These are phyloP conservation scores for Hydrolagus colliei DNA, from an alignment of 2,797 vertebrate species.

Conservation along the genomic window DNA sequence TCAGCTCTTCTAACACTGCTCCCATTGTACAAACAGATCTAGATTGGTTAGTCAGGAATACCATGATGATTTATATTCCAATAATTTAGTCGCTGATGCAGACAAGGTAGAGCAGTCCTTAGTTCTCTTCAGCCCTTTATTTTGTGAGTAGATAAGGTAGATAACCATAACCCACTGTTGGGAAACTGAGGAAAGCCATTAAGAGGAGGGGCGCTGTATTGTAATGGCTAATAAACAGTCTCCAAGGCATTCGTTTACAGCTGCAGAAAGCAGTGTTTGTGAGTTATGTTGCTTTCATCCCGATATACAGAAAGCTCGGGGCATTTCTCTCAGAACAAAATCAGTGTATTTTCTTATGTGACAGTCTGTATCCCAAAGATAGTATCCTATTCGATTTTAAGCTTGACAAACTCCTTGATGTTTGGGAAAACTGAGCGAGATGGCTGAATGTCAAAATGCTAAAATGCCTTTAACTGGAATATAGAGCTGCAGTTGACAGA, in stretches of 20 bases:
- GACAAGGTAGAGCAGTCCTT: neutral
- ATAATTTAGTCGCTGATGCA: neutral
- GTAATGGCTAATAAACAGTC: neutral
- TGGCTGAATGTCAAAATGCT: neutral
- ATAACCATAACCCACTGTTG: neutral
- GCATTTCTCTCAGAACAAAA: neutral
- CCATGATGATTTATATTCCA: slow-evolving; percentile 1
- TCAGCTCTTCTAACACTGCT: too few relatives aligned
- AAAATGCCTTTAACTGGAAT: neutral
- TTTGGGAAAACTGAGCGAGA: neutral
- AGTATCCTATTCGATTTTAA: neutral
- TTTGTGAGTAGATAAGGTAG: neutral
- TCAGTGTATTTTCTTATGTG: neutral
- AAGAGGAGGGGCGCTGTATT: neutral
- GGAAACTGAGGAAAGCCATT: neutral
- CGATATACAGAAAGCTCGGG: too few relatives aligned
- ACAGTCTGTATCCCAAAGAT: neutral
- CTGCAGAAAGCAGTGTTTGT: neutral
- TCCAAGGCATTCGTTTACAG: neutral
- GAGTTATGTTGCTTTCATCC: neutral
- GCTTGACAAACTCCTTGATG: neutral
- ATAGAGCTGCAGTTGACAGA: neutral
- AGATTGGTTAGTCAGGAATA: neutral
- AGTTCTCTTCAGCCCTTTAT: neutral
- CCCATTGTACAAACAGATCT: neutral